Conservation (phyloP, 1,140 invertebrate species). For the Pogonomyrmex barbatus region DNA sequence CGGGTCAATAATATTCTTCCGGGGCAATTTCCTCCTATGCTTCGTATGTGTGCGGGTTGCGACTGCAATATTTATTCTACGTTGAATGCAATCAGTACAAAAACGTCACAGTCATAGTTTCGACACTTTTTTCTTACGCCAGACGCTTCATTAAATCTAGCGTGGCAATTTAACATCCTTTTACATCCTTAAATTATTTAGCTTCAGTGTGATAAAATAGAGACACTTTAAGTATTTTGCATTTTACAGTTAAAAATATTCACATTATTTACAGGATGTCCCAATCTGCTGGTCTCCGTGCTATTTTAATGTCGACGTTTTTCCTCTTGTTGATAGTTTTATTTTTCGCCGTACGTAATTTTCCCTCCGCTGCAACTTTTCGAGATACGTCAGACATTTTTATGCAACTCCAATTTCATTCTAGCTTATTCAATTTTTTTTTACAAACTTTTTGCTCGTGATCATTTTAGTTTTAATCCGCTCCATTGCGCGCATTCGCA, state of each 20-base stretch:
- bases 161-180: no score
- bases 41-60: background rate
- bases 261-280: background rate
- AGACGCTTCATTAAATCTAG: background rate
- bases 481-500: constrained; percentile 12
- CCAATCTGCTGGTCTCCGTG: background rate
- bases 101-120: constrained; percentile 1
- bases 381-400: constrained; percentile 25
- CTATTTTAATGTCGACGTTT: background rate
- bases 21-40: constrained; percentile 28
- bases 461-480: constrained; percentile 46
- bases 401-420: constrained; percentile 26
- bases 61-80: background rate
- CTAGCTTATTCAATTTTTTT: constrained; percentile 29
- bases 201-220: background rate
- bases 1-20: constrained; percentile 43
- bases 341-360: background rate
- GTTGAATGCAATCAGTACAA: background rate
- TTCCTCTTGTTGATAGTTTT: background rate
- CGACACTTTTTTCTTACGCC: background rate
- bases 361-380: background rate
- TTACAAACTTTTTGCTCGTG: constrained; percentile 10
- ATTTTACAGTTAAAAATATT: background rate
- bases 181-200: background rate
- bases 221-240: background rate